A percentile compares a stretch with the other conserved stretches of the same genome.
These are phyloP conservation scores for Odontocolon sp. DNA, from an alignment of 2,888 invertebrate genomes.

Conservation along the genomic window DNA sequence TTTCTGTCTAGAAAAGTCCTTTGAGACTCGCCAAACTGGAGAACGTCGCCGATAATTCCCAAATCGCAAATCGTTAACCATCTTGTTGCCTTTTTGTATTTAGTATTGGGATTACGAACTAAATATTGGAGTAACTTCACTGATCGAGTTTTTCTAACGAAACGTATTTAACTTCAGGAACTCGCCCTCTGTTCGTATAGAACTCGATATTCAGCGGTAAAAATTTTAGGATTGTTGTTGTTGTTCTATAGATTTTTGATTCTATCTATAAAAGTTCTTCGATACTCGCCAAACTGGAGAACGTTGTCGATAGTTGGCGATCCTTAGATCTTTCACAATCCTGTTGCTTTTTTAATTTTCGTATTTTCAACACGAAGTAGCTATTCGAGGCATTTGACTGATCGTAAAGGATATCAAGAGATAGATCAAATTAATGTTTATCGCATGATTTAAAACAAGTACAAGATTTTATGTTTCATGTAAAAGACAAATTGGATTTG, in stretches of 20 bases:
- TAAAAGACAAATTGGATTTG: conserved; percentile 1
- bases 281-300: conserved; percentile 69
- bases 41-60: conserved; percentile 68
- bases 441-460: not conserved
- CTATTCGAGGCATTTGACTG: too few species aligned
- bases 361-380: conserved; percentile 5
- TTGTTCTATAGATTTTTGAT: not conserved
- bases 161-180: not conserved
- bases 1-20: not conserved
- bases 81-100: conserved; percentile 49
- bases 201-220: not conserved
- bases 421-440: not conserved
- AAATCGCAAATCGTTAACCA: conserved; percentile 70
- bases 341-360: conserved; percentile 22
- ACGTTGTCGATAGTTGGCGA: conserved; percentile 68
- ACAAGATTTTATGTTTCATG: not conserved
- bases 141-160: not conserved
- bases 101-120: conserved; percentile 4
- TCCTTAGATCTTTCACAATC: conserved; percentile 71
- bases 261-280: not conserved
- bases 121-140: too few species aligned
- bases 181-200: not conserved
- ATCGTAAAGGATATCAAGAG: conserved; percentile 15
- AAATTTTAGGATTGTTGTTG: not conserved
- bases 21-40: conserved; percentile 68